Evolutionary conservation across 35 echinoderm and acorn worm genomes (phyloP).

Genomic region (Eucidaris tribuloides): DNA sequence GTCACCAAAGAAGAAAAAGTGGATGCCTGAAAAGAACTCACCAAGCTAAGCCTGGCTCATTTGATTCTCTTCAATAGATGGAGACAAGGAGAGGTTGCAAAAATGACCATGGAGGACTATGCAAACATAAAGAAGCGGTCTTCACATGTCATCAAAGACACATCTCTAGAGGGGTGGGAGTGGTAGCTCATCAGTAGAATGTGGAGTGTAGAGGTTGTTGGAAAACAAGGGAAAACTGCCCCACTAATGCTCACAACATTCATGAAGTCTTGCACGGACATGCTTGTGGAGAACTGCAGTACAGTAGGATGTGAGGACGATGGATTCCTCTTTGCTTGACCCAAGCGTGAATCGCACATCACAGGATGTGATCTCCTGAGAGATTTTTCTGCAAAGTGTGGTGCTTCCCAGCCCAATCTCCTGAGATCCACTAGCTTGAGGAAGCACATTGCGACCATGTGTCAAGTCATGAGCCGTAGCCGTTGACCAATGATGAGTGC

Average conservation of each 20-base stretch:
- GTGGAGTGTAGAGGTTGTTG: too few relatives aligned
- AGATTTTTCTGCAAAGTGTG: conserved; percentile 29
- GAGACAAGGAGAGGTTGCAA: conserved; percentile 53
- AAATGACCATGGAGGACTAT: conserved; percentile 48
- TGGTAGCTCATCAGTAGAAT: too few relatives aligned
- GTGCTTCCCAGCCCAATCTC: conserved; percentile 20
- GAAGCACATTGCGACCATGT: conserved; percentile 51
- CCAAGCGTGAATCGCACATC: neutral
- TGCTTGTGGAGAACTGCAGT: too few relatives aligned
- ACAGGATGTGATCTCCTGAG: conserved; percentile 6
- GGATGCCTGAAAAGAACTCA: conserved; percentile 30
- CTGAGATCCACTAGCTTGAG: conserved; percentile 39
- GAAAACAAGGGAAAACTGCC: conserved; percentile 48
- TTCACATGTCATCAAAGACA: neutral
- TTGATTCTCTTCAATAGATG: conserved; percentile 65
- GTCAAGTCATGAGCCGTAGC: conserved; percentile 22
- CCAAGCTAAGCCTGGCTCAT: neutral
- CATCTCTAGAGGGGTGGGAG: too few relatives aligned
- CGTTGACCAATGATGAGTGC: too few relatives aligned
- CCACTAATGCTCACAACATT: conserved; percentile 41
- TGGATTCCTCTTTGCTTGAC: too few relatives aligned
- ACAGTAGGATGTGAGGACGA: too few relatives aligned
- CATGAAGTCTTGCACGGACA: conserved; percentile 43
- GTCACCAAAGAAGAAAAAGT: neutral
- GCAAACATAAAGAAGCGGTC: neutral